Base-by-base conservation (phyloP, 2,113 vertebrate genomes). In the Synodontis membranacea region DNA sequence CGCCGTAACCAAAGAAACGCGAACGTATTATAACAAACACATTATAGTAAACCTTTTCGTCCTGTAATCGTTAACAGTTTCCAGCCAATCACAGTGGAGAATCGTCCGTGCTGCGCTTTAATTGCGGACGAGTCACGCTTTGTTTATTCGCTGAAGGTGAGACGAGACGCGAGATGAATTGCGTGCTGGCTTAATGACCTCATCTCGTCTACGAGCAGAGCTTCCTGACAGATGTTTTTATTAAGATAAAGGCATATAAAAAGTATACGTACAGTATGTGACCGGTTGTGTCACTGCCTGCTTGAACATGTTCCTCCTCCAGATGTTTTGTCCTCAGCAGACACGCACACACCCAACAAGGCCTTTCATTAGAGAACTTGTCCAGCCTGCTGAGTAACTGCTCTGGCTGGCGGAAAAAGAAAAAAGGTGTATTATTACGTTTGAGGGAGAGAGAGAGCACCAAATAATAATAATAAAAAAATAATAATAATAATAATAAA, bases 341-440 rank as follows among this genome's bases (percentile, higher is more conserved):
- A 52, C 48, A n/a, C 31, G 31, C 21, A 75, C 86, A 76, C 50
- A 58, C 50, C 78, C 48, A 54, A 6, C 34, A 12, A 86, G 50
- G 21, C 80, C 80, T 83, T 83, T 87, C 80, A 83, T 83, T 83
- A 75, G 31, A 2, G n/a, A 83, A 44, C 39, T 3, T 58, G 50
- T 39, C 14, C 56, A 31, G 42, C 46, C 31, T 28, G 80, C 80
- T 42, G 23, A 21, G 23, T 81, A 75, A 75, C 68, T 60, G 11
- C 19, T 23, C 14, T 4, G 37, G 75, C 4, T 64, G 56, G 3
- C 19, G 4, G 4, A 76, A 52, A 80, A 5, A n/a, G 9, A 31
- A 25, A 50, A 50, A 54, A 25, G 42, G 46, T 66, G 39, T 12
- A 23, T 14, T 76, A 54, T 56, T 50, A 72, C 0, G 5, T 83